These are phyloP conservation scores for Caenorhabditis sinica DNA, from an alignment of 2,888 invertebrate species.

Conservation along the genomic window DNA sequence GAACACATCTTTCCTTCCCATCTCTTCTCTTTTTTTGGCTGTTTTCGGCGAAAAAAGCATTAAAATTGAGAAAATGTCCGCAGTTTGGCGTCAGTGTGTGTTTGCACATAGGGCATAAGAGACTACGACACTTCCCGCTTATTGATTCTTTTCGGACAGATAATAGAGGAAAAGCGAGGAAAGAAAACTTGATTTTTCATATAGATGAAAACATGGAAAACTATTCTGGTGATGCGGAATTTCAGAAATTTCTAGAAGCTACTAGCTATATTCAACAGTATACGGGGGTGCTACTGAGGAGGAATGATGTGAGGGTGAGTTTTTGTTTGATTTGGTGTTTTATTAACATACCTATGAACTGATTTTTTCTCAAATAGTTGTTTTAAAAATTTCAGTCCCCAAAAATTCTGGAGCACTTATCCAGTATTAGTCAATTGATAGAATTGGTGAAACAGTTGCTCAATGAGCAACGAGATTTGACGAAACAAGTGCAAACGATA, in stretches of 20 bases:
- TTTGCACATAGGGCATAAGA: constrained; percentile 9
- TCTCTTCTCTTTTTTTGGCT: not conserved
- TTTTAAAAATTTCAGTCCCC: not conserved
- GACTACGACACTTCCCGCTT: not conserved
- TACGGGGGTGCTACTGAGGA: constrained; percentile 17
- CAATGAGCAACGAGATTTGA: constrained; percentile 32
- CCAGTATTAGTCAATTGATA: constrained; percentile 10
- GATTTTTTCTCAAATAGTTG: not conserved
- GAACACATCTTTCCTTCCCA: not conserved
- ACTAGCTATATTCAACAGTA: constrained; percentile 45
- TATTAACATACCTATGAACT: not conserved
- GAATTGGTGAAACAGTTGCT: constrained; percentile 27
- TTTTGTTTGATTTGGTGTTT: not conserved
- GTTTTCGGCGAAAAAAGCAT: not conserved
- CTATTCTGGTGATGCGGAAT: not conserved
- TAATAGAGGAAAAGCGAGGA: no score
- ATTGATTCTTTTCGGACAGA: not conserved
- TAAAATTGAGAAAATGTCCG: constrained; percentile 4
- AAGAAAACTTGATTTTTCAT: no score
- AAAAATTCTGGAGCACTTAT: constrained; percentile 27
- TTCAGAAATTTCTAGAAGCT: constrained; percentile 35
- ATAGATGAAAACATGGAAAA: constrained; percentile 13
- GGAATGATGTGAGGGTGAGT: constrained; percentile 34
- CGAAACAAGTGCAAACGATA: constrained; percentile 23
- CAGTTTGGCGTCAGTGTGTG: constrained; percentile 20